Evolutionary conservation across 2,113 vertebrate genomes (phyloP).

Genomic region (Microtus ochrogaster): DNA sequence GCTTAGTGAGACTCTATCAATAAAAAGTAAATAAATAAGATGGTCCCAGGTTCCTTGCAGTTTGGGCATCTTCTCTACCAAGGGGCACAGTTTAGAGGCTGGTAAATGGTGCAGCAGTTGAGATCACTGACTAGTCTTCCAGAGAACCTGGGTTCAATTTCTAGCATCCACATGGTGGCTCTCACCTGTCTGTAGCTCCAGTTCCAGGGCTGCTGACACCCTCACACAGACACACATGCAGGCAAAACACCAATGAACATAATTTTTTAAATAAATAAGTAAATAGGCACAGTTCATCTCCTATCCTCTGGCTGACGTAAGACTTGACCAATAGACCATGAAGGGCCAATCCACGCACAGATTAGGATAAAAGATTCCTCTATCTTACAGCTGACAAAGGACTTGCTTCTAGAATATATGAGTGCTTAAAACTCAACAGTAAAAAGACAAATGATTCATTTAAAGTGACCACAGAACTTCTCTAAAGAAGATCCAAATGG

Average conservation of each 20-base stretch:
- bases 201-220: not conserved
- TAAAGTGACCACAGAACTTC: not conserved
- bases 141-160: not conserved
- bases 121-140: not conserved
- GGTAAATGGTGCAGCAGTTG: not conserved
- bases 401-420: not conserved
- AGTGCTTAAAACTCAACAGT: not conserved
- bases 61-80: not conserved
- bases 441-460: not conserved
- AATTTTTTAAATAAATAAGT: not conserved
- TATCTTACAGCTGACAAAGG: not conserved
- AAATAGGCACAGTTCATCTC: not conserved
- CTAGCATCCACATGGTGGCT: not conserved
- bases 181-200: not conserved
- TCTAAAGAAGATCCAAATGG: not conserved
- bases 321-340: not conserved
- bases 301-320: not conserved
- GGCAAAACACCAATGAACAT: not conserved
- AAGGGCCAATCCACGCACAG: not conserved
- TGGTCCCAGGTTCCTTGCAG: not conserved
- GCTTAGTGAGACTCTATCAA: not conserved
- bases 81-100: not conserved
- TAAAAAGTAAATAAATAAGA: no score
- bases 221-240: not conserved
- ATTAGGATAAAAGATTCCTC: not conserved